Evolutionary conservation across 2,797 vertebrate genomes (phyloP), one percentile per base, ranked within the genome.

Genomic region (Falco rusticolus): DNA sequence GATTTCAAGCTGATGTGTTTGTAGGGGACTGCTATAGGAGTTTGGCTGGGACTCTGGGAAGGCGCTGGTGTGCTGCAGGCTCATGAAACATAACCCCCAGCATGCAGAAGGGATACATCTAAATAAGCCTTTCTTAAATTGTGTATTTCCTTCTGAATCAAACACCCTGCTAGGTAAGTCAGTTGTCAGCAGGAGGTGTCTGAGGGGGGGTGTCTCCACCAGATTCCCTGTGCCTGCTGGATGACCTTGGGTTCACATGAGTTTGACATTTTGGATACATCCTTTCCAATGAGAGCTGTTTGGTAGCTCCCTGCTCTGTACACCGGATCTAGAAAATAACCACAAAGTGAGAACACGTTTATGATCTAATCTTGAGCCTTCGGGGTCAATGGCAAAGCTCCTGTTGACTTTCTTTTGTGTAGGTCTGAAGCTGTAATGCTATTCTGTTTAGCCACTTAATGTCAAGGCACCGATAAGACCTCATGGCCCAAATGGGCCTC

Each of bases 1-100:
- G 93, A 83, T 94, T 84, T 72, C 22, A 51, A 93, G 89, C 93
- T 92, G 79, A 19, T 29, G 77, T 66, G 80, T 77, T 90, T 1
- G 0, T 16, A 83, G 68, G 51, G 78, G 82, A 19, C 2, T 59
- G 95, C 86, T 77, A 22, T 8, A 61, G 87, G 57, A 41, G 71
- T 48, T 84, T 0, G 0, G 61, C 92, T 90, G 88, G 88, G 91
- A 69, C 61, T 71, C 92, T 5, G 2, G 60, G 57, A 41, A 81
- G 53, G 66, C 4, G 0, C 63, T 70, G 41, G 6, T 72, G 75
- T 41, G 86, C 87, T 71, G 64, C 70, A 74, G 72, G 61, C 79
- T 80, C 90, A 56, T 68, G 76, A 94, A 93, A 93, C 75, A 13
- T 5, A 81, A 87, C 45, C 71, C 70, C 41, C n/a, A 65, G 79